These are phyloP conservation scores for Sitobion miscanthi DNA, from an alignment of 1,140 invertebrate species.

Conservation along the genomic window DNA sequence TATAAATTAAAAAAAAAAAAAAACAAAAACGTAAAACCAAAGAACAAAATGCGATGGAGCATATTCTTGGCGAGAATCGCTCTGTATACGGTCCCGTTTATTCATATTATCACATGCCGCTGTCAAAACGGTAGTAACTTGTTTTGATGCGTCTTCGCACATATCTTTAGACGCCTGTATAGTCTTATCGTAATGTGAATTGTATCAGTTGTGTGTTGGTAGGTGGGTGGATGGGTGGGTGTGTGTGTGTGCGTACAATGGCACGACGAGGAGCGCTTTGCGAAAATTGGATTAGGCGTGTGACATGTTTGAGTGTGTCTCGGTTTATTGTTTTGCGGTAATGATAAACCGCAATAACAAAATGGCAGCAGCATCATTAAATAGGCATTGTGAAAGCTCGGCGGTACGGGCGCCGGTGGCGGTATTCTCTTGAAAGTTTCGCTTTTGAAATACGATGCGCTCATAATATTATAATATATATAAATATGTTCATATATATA, in stretches of 20 bases:
- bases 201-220: background rate
- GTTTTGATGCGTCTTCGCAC: background rate
- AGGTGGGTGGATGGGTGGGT: too few species aligned
- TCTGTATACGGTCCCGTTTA: background rate
- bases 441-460: conserved; percentile 27
- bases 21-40: too few species aligned
- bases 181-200: background rate
- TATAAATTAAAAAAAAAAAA: too few species aligned
- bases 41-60: background rate
- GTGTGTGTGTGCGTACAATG: background rate
- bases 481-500: background rate
- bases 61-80: background rate
- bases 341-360: background rate
- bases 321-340: background rate
- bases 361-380: conserved; percentile 19
- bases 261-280: background rate
- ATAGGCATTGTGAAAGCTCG: background rate
- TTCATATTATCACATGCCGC: background rate
- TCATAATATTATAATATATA: background rate
- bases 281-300: conserved; percentile 23
- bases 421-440: background rate
- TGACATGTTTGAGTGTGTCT: conserved; percentile 23
- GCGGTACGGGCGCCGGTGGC: background rate
- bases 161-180: background rate
- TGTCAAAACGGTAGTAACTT: background rate